Evolutionary conservation across 2,113 vertebrate genomes (phyloP), one percentile per base, ranked within the genome.

Genomic region (Equus przewalskii): DNA sequence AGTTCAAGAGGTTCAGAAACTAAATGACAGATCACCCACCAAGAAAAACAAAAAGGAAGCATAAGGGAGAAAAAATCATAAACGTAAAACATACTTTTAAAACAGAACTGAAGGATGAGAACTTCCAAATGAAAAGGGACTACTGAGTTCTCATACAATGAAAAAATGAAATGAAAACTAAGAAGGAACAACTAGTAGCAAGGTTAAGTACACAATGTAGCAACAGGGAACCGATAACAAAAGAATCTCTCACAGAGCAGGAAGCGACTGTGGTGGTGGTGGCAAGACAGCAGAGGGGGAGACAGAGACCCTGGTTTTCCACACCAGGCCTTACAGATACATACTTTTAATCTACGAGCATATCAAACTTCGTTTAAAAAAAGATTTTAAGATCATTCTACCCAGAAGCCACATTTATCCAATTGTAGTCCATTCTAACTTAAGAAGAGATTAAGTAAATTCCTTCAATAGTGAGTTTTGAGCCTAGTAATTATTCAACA

Each of bases 301-400:
- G 51, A 54, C 51, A 54, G 6, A 9, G 14, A 49, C 11, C 28
- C n/a, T 24, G 1, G 6, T 19, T 56, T 64, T 81, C 65, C 30
- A 26, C 5, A 33, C 44, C 11, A 54, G 41, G 16, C 26, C 72
- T 75, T 28, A 82, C 1, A 76, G 67, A 91, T 19, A 54, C 26
- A 7, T 73, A 41, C 21, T 41, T 79, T 44, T 46, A 76, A 84
- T 51, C 64, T 33, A 54, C n/a, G 22, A 67, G 4, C 41, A 16
- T 58, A 72, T n/a, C 26, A 44, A 72, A 75, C 26, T 65, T 26
- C 2, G 6, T 51, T 81, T n/a, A 22, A 33, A 72, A 88, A 83
- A 49, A 44, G 15, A 14, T 30, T 88, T 94, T 94, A 82, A 85
- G 80, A 41, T 75, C 30, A 93, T n/a, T 84, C 30, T 79, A 60